Base-by-base conservation (phyloP, 2,888 invertebrate genomes). In the Alentia gelatinosa region DNA sequence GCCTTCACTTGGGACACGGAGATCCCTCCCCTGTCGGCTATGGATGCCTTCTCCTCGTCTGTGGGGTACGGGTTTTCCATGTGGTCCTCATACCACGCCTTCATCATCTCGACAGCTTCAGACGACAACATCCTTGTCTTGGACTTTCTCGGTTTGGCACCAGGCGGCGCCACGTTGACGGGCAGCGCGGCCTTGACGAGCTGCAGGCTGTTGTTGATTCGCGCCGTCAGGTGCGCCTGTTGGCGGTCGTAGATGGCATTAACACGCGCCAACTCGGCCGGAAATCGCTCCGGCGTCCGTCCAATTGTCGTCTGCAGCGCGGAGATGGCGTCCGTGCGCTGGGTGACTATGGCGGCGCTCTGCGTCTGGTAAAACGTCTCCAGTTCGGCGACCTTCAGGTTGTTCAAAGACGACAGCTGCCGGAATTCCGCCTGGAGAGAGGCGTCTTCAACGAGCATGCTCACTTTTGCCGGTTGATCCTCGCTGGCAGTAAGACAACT, bases 51-150 rank as follows among this genome's bases (percentile, higher is more conserved):
- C 90, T 95, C 94, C 40, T 93, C 94, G 74, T 94, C 95, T 0
- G 93, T 93, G 7, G 95, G 95, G 90, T 95, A 95, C 0, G 95
- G 95, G 75, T 94, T 93, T 47, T 94, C 93, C 7, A 94, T 92
- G 91, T 95, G 94, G n/a, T 90, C 91, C 75, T 91, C 86, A 88
- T 92, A 92, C 95, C 95, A 95, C 40, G 94, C 92, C 0, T 92
- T 93, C 94, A 95, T 94, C 15, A 95, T 92, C 26, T 92, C 92
- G 0, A 94, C 93, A 35, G 95, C 95, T 26, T 92, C 92, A 1
- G 93, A 42, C 50, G 94, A 94, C 37, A 95, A 91, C 83, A 94
- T 93, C 19, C 95, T 91, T 9, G 94, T 93, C 90, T 92, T 94
- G 5, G 42, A 40, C 91, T 93, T 94, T 33, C 90, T 91, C 5